Evolutionary conservation across 2,888 invertebrate genomes (phyloP).

Genomic region (Hoplodrina ambigua): DNA sequence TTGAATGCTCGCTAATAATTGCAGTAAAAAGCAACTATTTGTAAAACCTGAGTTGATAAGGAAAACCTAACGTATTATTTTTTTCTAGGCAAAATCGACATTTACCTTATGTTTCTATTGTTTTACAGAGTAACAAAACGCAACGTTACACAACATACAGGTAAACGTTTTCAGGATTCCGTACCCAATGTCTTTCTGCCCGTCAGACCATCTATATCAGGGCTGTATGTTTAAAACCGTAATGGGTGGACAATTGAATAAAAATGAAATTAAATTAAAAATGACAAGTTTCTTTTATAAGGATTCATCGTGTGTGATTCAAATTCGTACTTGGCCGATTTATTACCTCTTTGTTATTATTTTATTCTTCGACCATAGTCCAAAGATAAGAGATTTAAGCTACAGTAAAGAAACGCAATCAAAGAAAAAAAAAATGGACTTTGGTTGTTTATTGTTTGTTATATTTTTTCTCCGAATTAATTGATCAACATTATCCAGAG

Average conservation of each 20-base stretch:
- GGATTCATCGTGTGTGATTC: too few relatives aligned
- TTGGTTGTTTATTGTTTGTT: conserved; percentile 2
- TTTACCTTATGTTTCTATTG: not conserved
- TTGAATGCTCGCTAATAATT: not conserved
- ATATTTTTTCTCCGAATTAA: conserved; percentile 8
- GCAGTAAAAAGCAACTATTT: not conserved
- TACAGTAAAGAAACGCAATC: not conserved
- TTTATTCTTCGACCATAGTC: not conserved
- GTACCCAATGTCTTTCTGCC: too few relatives aligned
- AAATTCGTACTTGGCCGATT: too few relatives aligned
- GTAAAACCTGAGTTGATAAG: not conserved
- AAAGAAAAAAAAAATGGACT: conserved; percentile 28
- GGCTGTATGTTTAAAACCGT: too few relatives aligned
- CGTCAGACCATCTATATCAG: too few relatives aligned
- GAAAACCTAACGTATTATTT: not conserved
- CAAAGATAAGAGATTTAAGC: conserved; percentile 13
- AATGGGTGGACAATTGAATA: too few relatives aligned
- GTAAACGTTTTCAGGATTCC: too few relatives aligned
- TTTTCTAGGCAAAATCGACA: not conserved
- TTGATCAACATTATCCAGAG: not conserved
- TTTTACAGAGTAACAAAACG: not conserved
- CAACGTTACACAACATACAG: too few relatives aligned
- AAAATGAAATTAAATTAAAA: too few relatives aligned
- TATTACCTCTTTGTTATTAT: not conserved
- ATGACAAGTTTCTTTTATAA: too few relatives aligned